Percentiles rank a stretch among this genome's conserved stretches.
Conservation (phyloP, 2,888 invertebrate species). For the Xanthorhoe spadicearia region DNA sequence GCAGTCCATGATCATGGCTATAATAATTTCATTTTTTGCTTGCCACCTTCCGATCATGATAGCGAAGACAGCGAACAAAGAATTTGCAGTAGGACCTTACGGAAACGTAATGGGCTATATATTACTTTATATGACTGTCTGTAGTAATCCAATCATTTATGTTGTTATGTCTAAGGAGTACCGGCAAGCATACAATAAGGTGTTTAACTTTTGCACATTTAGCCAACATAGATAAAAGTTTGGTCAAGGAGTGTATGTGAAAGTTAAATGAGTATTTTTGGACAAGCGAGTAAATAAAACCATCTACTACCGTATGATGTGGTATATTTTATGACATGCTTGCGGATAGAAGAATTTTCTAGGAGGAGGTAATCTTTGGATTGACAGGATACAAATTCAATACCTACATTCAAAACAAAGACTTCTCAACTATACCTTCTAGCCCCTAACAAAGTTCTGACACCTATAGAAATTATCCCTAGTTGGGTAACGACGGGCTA, state of each 20-base stretch:
- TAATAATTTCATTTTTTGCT: slow-evolving; percentile 33
- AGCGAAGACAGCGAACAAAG: slow-evolving; percentile 9
- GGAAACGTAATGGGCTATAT: slow-evolving; percentile 31
- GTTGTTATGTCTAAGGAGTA: slow-evolving; percentile 40
- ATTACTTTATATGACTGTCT: slow-evolving; percentile 26
- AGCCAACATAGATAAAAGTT: not conserved
- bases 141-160: slow-evolving; percentile 38
- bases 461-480: slow-evolving; percentile 20
- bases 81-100: slow-evolving; percentile 3
- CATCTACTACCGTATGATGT: not conserved
- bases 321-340: not conserved
- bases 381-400: no score
- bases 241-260: not conserved
- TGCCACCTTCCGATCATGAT: slow-evolving; percentile 37
- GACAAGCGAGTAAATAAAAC: not conserved
- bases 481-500: slow-evolving; percentile 43
- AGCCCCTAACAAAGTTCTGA: slow-evolving; percentile 17
- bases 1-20: slow-evolving; percentile 33
- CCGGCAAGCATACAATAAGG: slow-evolving; percentile 37
- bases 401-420: not conserved
- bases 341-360: not conserved
- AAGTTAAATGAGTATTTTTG: not conserved
- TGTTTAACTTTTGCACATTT: slow-evolving; percentile 8
- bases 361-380: not conserved
- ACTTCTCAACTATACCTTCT: not conserved